Evolutionary conservation across 2,797 vertebrate genomes (phyloP), one percentile per base, ranked within the genome.

Genomic region (Eupleurogrammus muticus): DNA sequence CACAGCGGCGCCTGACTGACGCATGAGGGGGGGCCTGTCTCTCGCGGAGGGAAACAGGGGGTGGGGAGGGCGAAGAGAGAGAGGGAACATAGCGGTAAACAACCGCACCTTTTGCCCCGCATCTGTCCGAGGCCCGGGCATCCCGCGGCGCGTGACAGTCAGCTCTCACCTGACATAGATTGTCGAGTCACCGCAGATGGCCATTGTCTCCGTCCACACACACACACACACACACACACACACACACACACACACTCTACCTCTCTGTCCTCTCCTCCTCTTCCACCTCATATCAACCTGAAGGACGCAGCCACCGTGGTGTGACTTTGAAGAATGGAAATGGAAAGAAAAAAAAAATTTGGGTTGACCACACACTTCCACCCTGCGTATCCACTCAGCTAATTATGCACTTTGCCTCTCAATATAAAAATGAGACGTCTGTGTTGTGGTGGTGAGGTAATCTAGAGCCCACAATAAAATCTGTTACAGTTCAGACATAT

Each of bases 101-200:
- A 94, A 88, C 86, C 74, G 80, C 90, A 91, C 91, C 90, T 93
- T 92, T 91, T 80, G 85, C 92, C 87, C 82, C 75, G 86, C 82
- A 87, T 88, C 90, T 92, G 93, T 92, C 88, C 84, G 67, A 75
- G 79, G n/a, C n/a, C 50, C 81, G 5, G 84, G 89, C 73, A 74
- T 91, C 90, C 90, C 65, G 66, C 40, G 35, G 71, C 20, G 87
- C 70, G 88, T 93, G 92, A 92, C 82, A 82, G 91, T 86, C 84
- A 80, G 75, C 81, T 75, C 79, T 80, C 61, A 28, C 34, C 57
- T 35, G 79, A 86, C 81, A 75, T 72, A 54, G 73, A 83, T n/a
- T 85, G 83, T 80, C 76, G 85, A 86, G 75, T 90, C 75, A 85
- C 89, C 83, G 84, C 82, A 83, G 87, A 86, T 88, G 87, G 84